Percentiles rank a stretch among this genome's conserved stretches.
These are phyloP conservation scores for Dendropsophus ebraccatus DNA, from an alignment of 2,113 vertebrate species.

Conservation along the genomic window DNA sequence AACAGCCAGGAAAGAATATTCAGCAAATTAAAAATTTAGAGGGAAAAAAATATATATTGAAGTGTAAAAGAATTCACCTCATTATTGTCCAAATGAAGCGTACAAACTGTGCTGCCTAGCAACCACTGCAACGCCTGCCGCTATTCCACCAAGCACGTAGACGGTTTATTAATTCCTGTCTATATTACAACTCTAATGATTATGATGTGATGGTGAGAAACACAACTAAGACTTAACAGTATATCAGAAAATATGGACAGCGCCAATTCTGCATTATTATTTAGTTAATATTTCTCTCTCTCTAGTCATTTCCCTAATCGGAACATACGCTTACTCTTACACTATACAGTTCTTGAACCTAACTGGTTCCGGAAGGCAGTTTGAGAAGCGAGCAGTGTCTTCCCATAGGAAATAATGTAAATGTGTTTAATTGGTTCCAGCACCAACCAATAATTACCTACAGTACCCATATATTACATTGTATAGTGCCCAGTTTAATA, in stretches of 20 bases:
- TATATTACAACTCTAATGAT: conserved; percentile 1
- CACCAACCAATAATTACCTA: no score
- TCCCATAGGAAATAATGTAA: no score
- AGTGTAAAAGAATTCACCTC: not conserved
- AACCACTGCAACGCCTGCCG: not conserved
- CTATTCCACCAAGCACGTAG: not conserved
- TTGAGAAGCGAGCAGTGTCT: no score
- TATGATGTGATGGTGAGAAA: conserved; percentile 26
- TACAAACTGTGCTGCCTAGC: conserved; percentile 24
- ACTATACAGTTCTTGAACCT: no score
- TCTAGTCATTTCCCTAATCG: not conserved
- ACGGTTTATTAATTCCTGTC: conserved; percentile 8
- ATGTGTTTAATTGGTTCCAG: no score
- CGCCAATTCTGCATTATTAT: not conserved
- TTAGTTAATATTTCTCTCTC: not conserved
- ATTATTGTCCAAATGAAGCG: not conserved
- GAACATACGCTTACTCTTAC: no score
- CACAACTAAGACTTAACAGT: not conserved
- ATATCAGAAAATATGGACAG: no score
- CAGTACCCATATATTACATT: no score
- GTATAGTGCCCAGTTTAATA: no score
- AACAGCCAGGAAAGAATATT: no score
- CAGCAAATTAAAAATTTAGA: no score
- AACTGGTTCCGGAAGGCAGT: no score
- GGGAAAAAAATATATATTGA: not conserved